Base-by-base conservation (phyloP, 2,797 vertebrate genomes). In the Argyrosomus regius region DNA sequence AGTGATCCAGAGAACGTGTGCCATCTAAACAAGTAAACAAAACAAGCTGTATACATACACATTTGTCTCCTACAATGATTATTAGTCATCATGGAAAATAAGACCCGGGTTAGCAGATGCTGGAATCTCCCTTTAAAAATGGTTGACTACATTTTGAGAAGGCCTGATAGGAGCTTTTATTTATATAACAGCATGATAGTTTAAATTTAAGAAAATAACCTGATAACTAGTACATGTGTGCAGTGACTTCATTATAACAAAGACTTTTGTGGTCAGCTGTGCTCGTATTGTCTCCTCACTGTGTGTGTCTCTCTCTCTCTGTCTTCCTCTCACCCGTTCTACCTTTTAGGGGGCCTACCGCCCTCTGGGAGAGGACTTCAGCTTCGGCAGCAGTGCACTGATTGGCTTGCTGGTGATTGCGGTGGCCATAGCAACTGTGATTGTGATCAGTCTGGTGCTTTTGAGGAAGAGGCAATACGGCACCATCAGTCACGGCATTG, bases 401-500 rank as follows among this genome's bases (percentile, higher is more conserved):
- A 97, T 99, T 59, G 98, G 98, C 67, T 88, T 99, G 90, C 89
- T 99, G 94, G 98, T 99, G 88, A 98, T 98, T 11, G 97, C 97
- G 0, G 97, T 99, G 85, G 98, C 98, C 90, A 96, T 99, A 90
- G 98, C 98, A 73, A 98, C 97, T 0, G 96, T 99, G 76, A 98
- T 99, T 71, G 98, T 99, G 85, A 97, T 99, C 95, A 99, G 98
- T 88, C 94, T 99, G 92, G 97, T 99, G 94, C 96, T 99, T 90
- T 93, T 99, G 95, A 96, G 98, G 94, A 99, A 98, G 95, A 95
- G 97, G 88, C 98, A 98, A 81, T 99, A 99, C 0, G 97, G 97
- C 66, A 97, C 97, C 87, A 99, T 99, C 95, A 99, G 98, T 90
- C 98, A 99, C 0, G 98, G 98, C 60, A 97, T 99, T 46, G 98